Evolutionary conservation across 2,888 invertebrate species (phyloP), one percentile per base, ranked within the genome.

Genomic region (Ectobius pallidus): DNA sequence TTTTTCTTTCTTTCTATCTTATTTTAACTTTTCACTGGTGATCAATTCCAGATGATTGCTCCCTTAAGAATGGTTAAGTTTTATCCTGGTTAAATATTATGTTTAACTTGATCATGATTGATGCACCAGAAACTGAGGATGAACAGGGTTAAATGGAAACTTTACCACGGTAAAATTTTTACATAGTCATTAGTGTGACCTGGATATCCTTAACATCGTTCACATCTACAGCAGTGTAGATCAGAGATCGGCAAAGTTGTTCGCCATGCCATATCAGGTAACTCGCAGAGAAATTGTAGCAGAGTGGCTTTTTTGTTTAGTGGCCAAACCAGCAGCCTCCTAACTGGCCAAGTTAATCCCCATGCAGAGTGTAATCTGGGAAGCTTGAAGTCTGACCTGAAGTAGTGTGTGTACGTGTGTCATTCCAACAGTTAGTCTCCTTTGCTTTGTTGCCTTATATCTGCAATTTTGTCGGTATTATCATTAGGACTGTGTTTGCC

Each of bases 231-330:
- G 39, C 39, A 39, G 39, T 32, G 18, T 68, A 30, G 68, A 9
- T 32, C 30, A 46, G 34, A 34, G 49, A 6, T 49, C 49, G 49
- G 49, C 49, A 49, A 49, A 14, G 49, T 49, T n/a, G 49, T 14
- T 49, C n/a, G 49, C n/a, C 49, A 39, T 39, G 39, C 49, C 49
- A 49, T 49, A 14, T 49, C 49, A 49, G 49, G n/a, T 49, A 49
- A n/a, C 49, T 49, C n/a, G 49, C n/a, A n/a, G 49, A 49, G n/a
- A 49, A 49, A 14, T 49, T 49, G 7, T 14, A 39, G 6, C 6
- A 39, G 14, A 14, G 7, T 39, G 39, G 14, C 39, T 39, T 39
- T 9, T 39, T 39, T 6, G 39, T 39, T 39, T 9, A 39, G 7
- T 14, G 6, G 4, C 6, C 11, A n/a, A 6, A 6, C n/a, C 11